A percentile compares a stretch with the other conserved stretches of the same genome.
Conservation (phyloP, 2,797 vertebrate species). For the Menidia menidia region DNA sequence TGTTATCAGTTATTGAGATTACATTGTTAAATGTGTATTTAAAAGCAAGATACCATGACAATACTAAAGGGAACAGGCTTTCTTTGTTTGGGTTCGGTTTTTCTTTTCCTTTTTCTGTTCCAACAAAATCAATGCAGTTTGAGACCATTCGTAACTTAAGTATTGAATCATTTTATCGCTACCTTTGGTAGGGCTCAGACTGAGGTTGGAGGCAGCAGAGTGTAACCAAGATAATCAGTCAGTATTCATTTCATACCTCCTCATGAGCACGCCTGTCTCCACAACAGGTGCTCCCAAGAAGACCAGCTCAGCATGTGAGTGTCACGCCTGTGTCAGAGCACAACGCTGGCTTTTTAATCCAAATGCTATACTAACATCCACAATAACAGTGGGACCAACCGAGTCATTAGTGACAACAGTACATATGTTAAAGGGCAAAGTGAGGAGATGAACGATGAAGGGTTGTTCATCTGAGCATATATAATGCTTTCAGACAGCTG, state of each 20-base stretch:
- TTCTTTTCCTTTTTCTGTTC: slow-evolving; percentile 17
- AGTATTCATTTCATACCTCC: slow-evolving; percentile 50
- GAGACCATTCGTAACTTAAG: slow-evolving; percentile 45
- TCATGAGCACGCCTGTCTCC: slow-evolving; percentile 23
- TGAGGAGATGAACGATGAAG: slow-evolving; percentile 17
- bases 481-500: slow-evolving; percentile 45
- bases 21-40: slow-evolving; percentile 69
- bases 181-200: slow-evolving; percentile 16
- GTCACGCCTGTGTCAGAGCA: slow-evolving; percentile 59
- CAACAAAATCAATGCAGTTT: slow-evolving; percentile 34
- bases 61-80: slow-evolving; percentile 54
- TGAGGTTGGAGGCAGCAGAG: slow-evolving; percentile 24
- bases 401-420: slow-evolving; percentile 21
- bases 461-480: slow-evolving; percentile 12
- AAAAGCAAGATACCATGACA: slow-evolving; percentile 52
- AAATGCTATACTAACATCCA: slow-evolving; percentile 51
- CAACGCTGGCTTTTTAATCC: slow-evolving; percentile 39
- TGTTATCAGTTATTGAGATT: slow-evolving; percentile 67
- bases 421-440: slow-evolving; percentile 27
- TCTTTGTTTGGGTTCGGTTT: not conserved
- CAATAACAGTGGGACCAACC: slow-evolving; percentile 55
- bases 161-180: slow-evolving; percentile 15
- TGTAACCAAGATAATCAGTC: slow-evolving; percentile 42
- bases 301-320: slow-evolving; percentile 43
- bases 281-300: slow-evolving; percentile 28